These are phyloP conservation scores for Hydrolagus colliei DNA, from an alignment of 2,797 vertebrate species.

Conservation along the genomic window DNA sequence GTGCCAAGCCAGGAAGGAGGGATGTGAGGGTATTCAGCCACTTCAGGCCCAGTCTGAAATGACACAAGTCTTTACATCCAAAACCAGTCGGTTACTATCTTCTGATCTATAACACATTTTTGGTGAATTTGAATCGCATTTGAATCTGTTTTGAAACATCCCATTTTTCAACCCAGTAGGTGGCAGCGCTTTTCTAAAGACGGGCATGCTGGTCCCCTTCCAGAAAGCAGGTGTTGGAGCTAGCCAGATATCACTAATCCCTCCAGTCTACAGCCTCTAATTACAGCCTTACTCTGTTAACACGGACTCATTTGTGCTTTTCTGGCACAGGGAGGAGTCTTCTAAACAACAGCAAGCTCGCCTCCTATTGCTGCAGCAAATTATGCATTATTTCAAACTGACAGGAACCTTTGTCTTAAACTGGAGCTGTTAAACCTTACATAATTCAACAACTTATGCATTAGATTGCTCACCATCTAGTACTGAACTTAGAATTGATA, in stretches of 20 bases:
- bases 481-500: background rate
- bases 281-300: background rate
- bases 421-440: too few species aligned
- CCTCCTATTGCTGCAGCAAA: background rate
- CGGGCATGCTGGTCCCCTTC: background rate
- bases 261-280: background rate
- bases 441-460: background rate
- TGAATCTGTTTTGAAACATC: too few species aligned
- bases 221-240: background rate
- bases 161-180: background rate
- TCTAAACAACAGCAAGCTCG: background rate
- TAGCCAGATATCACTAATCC: background rate
- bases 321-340: background rate
- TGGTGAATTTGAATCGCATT: too few species aligned
- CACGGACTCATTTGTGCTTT: constrained; percentile 4
- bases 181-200: background rate
- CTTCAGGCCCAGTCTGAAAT: too few species aligned
- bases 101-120: too few species aligned
- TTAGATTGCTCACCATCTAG: too few species aligned
- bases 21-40: too few species aligned
- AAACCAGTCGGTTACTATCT: too few species aligned
- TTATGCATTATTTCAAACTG: background rate
- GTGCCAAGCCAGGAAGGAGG: too few species aligned
- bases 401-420: background rate
- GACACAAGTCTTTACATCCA: too few species aligned